These are phyloP conservation scores for Drosophila pruinosa DNA, from an alignment of 1,140 invertebrate genomes.

Conservation along the genomic window DNA sequence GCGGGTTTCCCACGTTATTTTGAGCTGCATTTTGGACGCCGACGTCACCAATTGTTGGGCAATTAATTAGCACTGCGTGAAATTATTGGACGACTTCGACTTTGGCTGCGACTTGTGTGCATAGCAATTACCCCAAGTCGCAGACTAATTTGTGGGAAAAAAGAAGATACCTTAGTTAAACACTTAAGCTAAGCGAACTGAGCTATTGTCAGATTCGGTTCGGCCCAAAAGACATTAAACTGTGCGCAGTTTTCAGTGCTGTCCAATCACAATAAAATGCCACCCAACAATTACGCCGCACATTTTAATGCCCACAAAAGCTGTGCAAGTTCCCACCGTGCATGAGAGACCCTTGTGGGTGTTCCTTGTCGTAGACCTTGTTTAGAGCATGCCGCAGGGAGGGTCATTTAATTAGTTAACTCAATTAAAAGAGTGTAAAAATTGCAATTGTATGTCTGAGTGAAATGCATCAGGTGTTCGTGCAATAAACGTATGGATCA, in stretches of 20 bases:
- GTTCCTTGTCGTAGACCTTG: background rate
- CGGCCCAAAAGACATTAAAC: constrained; percentile 12
- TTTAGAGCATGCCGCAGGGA: constrained; percentile 7
- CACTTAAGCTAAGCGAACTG: constrained; percentile 11
- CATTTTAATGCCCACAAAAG: constrained; percentile 67
- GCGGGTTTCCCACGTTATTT: constrained; percentile 61
- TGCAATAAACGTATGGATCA: constrained; percentile 48
- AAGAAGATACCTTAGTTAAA: constrained; percentile 12
- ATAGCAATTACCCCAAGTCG: constrained; percentile 56
- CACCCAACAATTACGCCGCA: constrained; percentile 68
- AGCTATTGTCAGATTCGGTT: constrained; percentile 29
- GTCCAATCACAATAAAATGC: constrained; percentile 79
- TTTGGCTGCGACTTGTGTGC: constrained; percentile 43
- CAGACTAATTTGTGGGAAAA: constrained; percentile 49
- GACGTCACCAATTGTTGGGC: constrained; percentile 61
- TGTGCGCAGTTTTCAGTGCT: constrained; percentile 26
- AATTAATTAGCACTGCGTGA: constrained; percentile 81
- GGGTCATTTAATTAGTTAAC: constrained; percentile 74
- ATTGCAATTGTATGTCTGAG: constrained; percentile 46
- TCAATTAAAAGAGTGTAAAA: constrained; percentile 79
- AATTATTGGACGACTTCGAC: constrained; percentile 48
- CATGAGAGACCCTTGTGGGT: constrained; percentile 19
- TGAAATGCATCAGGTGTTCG: constrained; percentile 59
- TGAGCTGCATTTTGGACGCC: constrained; percentile 44
- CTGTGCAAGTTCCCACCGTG: constrained; percentile 69